phyloP scores from a whole-genome alignment of 2,113 vertebrate species.

The Microcebus tavaratra region DNA sequence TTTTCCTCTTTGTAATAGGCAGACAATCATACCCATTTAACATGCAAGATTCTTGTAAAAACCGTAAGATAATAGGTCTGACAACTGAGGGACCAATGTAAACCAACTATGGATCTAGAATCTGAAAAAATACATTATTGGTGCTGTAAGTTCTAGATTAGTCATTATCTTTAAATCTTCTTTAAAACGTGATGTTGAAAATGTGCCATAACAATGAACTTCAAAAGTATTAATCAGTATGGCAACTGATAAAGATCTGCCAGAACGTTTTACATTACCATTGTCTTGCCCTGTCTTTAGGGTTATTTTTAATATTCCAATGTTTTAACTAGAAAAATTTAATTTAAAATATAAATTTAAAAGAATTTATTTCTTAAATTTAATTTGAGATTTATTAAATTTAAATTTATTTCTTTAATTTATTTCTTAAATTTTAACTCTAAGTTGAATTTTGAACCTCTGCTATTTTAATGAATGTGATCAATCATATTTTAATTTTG shows the following conservation, averaged over 20 bases:
- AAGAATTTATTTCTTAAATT: background rate
- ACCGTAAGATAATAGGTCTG: background rate
- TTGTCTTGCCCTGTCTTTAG: background rate
- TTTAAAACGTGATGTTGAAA: background rate
- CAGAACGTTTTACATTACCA: background rate
- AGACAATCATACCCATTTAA: background rate
- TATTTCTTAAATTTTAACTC: background rate
- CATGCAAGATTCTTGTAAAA: background rate
- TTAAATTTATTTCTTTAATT: background rate
- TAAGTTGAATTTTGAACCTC: background rate
- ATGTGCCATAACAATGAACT: background rate
- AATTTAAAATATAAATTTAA: background rate
- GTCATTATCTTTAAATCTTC: background rate
- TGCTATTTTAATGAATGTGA: background rate
- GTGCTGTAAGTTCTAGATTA: background rate
- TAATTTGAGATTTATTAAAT: background rate
- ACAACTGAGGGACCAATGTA: background rate
- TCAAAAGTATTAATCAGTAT: background rate
- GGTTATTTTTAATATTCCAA: background rate
- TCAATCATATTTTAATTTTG: conserved; percentile 10
- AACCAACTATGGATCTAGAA: background rate
- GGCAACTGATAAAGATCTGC: background rate
- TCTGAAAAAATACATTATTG: background rate
- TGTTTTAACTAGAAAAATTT: background rate
- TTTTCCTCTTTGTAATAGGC: background rate